These are phyloP conservation scores for Escarpia spicata DNA, from an alignment of 2,888 invertebrate species.

Conservation along the genomic window DNA sequence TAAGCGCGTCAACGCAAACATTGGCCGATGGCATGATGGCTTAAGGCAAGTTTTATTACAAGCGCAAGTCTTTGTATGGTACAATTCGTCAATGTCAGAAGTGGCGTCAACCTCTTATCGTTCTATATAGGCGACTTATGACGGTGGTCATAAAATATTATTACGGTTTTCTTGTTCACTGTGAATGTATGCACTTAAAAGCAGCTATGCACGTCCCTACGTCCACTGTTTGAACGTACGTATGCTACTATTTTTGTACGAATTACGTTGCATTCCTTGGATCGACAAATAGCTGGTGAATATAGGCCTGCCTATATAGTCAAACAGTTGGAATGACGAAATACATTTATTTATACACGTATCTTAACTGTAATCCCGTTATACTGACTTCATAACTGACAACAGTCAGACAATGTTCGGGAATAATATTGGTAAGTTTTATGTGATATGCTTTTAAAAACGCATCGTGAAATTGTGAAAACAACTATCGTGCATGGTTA, in stretches of 20 bases:
- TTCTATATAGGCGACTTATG: not conserved
- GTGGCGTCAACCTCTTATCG: not conserved
- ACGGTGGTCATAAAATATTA: constrained; percentile 4
- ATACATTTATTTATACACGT: too few species aligned
- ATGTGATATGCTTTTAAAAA: too few species aligned
- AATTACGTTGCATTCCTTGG: not conserved
- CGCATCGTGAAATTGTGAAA: too few species aligned
- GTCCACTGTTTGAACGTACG: not conserved
- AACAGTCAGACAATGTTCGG: too few species aligned
- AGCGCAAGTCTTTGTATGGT: not conserved
- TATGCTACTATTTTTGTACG: not conserved
- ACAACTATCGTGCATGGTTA: too few species aligned
- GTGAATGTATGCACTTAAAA: not conserved
- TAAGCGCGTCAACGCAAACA: not conserved
- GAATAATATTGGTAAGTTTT: too few species aligned
- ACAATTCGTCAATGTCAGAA: constrained; percentile 1
- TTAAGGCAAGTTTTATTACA: constrained; percentile 16
- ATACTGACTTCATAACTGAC: too few species aligned
- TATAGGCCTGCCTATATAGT: too few species aligned
- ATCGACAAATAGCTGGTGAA: not conserved
- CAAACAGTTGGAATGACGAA: too few species aligned
- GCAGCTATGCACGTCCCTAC: not conserved
- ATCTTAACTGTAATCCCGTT: too few species aligned
- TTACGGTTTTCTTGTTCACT: not conserved
- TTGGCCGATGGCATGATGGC: not conserved